These are phyloP conservation scores for Tryphoninae sp. DNA, from an alignment of 2,888 invertebrate species.

Conservation along the genomic window DNA sequence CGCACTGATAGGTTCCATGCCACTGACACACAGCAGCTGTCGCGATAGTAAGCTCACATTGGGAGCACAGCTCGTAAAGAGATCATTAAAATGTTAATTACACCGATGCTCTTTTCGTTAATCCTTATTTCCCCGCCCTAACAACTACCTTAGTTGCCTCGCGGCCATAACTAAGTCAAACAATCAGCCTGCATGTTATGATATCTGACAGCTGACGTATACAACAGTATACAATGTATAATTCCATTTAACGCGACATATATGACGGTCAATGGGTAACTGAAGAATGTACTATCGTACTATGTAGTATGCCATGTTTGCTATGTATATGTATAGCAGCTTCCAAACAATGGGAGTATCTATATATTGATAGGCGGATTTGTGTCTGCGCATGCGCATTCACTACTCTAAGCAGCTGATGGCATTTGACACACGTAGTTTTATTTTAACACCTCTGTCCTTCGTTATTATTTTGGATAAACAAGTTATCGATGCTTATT, in stretches of 20 bases:
- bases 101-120: constrained; percentile 21
- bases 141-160: constrained; percentile 2
- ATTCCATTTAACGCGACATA: constrained; percentile 20
- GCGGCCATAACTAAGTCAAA: constrained; percentile 19
- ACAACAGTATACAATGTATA: not conserved
- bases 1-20: constrained; percentile 45
- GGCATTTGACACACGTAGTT: constrained; percentile 21
- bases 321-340: not conserved
- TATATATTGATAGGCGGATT: too few species aligned
- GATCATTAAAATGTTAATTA: constrained; percentile 28
- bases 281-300: constrained; percentile 13
- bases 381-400: constrained; percentile 37
- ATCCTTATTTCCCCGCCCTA: constrained; percentile 35
- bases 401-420: constrained; percentile 40
- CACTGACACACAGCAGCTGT: constrained; percentile 36
- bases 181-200: constrained; percentile 42
- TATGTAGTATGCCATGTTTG: too few species aligned
- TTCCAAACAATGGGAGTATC: too few species aligned
- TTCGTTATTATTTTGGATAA: too few species aligned
- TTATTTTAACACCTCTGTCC: too few species aligned
- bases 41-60: constrained; percentile 16
- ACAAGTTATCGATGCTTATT: not conserved
- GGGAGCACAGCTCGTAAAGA: not conserved
- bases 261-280: not conserved
- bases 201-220: not conserved